Base-by-base conservation (phyloP, 2,797 vertebrate genomes). In the Artibeus jamaicensis region DNA sequence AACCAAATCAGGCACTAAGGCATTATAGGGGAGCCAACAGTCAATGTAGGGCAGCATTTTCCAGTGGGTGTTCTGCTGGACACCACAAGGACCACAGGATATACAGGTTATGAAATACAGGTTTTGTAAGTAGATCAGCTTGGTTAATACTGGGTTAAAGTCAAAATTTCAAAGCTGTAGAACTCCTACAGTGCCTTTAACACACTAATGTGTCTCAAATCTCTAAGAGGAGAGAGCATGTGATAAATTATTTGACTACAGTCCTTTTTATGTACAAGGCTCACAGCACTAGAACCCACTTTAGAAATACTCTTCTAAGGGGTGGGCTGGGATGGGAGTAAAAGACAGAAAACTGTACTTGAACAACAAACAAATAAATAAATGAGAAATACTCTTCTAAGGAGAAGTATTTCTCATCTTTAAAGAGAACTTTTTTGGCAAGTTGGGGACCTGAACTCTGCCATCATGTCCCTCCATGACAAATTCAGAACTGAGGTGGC, bases 1-100 rank as follows among this genome's bases (percentile, higher is more conserved):
- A 89, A 95, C 53, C 39, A 55, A 95, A 93, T 87, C 87, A 90
- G 44, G 44, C 68, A 82, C 81, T 94, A 84, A 74, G 57, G 26
- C 79, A 81, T 87, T 37, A 44, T 11, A 2, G 15, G 42, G 59
- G 12, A 83, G 19, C 29, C 15, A 24, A 68, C 0, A n/a, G 39
- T 86, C 65, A 53, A 37, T 44, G 24, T 3, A 86, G 21, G n/a
- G 32, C 34, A 83, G 44, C 15, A 37, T 76, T 91, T 88, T 70
- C 68, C 55, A 65, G 2, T 50, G 76, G 48, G 22, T 81, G 6
- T 70, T 79, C 62, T 81, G 59, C 73, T 26, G 26, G 37, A 15
- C 9, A 24, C 46, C 65, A 59, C 22, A 55, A 94, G 42, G 26
- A 59, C 37, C 55, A 71, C 0, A 32, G 81, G 16, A 55, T 50